Evolutionary conservation across 2,113 vertebrate species (phyloP), one percentile per base, ranked within the genome.

Genomic region (Labrus mixtus): DNA sequence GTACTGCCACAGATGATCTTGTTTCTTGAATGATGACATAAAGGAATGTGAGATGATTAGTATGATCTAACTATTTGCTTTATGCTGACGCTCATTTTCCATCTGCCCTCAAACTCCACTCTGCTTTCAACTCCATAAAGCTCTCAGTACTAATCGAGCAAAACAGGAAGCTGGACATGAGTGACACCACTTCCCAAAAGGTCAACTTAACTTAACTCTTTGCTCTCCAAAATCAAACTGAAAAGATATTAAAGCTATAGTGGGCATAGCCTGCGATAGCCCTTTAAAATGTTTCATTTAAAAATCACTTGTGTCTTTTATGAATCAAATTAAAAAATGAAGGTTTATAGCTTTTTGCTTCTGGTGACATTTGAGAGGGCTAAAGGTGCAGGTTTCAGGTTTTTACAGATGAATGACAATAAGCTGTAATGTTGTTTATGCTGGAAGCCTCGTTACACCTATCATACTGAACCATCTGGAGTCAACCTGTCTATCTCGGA

Each of bases 381-480:
- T 65, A 29, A 73, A 72, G 23, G 56, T 45, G 48, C 12, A 68
- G 69, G 84, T 81, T 82, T 70, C 36, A 39, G 39, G 64, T 89
- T 41, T 41, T 88, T 82, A 67, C 20, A 37, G 10, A 73, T 56
- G 17, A 69, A 43, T 76, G 61, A 69, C 66, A 78, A 59, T 43
- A 57, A 39, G 39, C 10, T 37, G 17, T 19, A 73, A 76, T 83
- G 85, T 90, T 83, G 41, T 73, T 60, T 68, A 55, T 7, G n/a
- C 62, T 82, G 23, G 78, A 55, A 75, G 90, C 79, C 83, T 64
- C 4, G 80, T 73, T 91, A 85, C 85, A 93, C 82, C 94, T 97
- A 97, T 97, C 95, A 15, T 83, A 90, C 93, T 90, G 91, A 95
- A 91, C 95, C 97, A 98, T 97, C 95, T 97, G 96, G 91, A 93